Conservation (phyloP, 1,140 invertebrate genomes). For the Globodera rostochiensis region DNA sequence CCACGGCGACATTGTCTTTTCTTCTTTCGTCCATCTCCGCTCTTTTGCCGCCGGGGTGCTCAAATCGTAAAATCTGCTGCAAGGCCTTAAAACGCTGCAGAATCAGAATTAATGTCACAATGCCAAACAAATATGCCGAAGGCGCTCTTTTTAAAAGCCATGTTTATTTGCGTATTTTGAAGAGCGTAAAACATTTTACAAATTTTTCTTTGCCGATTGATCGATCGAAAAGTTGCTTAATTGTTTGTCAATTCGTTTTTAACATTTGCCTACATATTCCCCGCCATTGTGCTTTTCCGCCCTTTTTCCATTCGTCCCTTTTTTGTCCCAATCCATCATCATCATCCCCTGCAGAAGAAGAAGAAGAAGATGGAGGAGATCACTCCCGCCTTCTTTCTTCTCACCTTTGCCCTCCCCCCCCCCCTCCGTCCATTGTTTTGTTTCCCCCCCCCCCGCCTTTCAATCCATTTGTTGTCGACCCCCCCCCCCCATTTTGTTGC, state of each 20-base stretch:
- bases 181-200: not conserved
- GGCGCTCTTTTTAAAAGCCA: not conserved
- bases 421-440: not conserved
- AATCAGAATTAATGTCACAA: not conserved
- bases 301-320: not conserved
- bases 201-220: not conserved
- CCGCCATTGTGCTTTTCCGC: not conserved
- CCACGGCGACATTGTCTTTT: not conserved
- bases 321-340: conserved; percentile 1
- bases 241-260: not conserved
- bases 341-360: not conserved
- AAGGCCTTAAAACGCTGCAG: not conserved
- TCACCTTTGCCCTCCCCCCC: not conserved
- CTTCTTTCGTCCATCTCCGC: not conserved
- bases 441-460: not conserved
- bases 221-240: not conserved
- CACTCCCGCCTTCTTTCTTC: not conserved
- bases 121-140: not conserved
- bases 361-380: not conserved
- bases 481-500: not conserved
- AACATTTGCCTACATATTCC: not conserved
- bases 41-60: not conserved
- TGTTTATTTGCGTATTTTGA: not conserved
- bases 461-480: not conserved
- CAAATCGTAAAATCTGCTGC: not conserved